A percentile compares a stretch with the other conserved stretches of the same genome.
phyloP scores from a whole-genome alignment of 2,113 vertebrate species.

The Pollachius pollachius region DNA sequence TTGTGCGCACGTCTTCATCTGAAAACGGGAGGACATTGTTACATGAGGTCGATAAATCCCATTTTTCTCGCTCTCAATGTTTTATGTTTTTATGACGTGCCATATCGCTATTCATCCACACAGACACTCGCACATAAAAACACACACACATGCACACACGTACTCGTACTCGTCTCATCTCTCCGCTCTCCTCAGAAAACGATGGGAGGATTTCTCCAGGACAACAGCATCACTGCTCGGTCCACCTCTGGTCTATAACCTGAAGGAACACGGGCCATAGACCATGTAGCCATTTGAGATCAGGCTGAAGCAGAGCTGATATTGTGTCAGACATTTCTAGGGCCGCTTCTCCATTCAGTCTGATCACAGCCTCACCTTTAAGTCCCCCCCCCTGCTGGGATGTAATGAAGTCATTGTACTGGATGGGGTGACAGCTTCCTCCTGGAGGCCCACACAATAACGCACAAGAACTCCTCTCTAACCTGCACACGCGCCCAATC shows the following conservation, averaged over 20 bases:
- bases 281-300: too few relatives aligned
- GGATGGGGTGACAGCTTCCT: too few relatives aligned
- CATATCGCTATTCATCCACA: background rate
- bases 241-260: too few relatives aligned
- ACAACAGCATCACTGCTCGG: slow-evolving; percentile 7
- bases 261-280: too few relatives aligned
- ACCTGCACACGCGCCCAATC: background rate
- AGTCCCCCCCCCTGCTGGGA: too few relatives aligned
- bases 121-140: background rate
- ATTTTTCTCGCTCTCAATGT: slow-evolving; percentile 16
- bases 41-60: slow-evolving; percentile 42
- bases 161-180: background rate
- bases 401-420: too few relatives aligned
- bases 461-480: background rate
- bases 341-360: too few relatives aligned
- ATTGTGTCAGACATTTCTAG: too few relatives aligned
- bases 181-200: slow-evolving; percentile 28
- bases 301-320: too few relatives aligned
- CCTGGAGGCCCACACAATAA: too few relatives aligned
- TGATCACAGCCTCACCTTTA: too few relatives aligned
- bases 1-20: slow-evolving; percentile 42
- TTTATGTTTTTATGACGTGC: background rate
- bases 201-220: slow-evolving; percentile 43
- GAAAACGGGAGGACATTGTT: slow-evolving; percentile 36
- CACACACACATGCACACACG: too few relatives aligned